Conservation (phyloP, 2,888 invertebrate species). For the Noctua pronuba region DNA sequence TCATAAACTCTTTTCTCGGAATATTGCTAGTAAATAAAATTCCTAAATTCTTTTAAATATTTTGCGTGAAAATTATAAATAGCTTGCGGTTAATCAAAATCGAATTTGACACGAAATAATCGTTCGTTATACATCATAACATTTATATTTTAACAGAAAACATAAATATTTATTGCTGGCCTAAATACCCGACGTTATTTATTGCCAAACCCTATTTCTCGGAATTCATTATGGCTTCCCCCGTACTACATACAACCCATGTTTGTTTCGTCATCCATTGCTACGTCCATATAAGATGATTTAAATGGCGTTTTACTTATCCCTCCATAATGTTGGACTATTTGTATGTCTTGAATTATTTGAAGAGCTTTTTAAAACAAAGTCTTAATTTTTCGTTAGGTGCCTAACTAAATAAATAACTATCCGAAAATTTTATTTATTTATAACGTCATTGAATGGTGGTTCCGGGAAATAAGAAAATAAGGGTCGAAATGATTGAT, state of each 20-base stretch:
- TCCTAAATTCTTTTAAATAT: conserved; percentile 9
- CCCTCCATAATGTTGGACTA: not conserved
- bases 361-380: not conserved
- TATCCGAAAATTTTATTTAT: no score
- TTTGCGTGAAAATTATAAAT: conserved; percentile 18
- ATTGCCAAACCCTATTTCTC: conserved; percentile 57
- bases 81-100: conserved; percentile 25
- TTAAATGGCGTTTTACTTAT: not conserved
- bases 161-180: conserved; percentile 53
- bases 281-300: conserved; percentile 1
- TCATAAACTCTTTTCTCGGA: conserved; percentile 1
- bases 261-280: conserved; percentile 33
- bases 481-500: no score
- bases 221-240: conserved; percentile 54
- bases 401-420: not conserved
- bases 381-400: not conserved
- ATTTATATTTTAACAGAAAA: conserved; percentile 36
- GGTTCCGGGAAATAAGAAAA: no score
- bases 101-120: conserved; percentile 46
- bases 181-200: conserved; percentile 56
- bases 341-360: not conserved
- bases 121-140: conserved; percentile 36
- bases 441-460: no score
- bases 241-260: conserved; percentile 32
- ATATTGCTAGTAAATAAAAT: not conserved